A percentile compares a stretch with the other conserved stretches of the same genome.
These are phyloP conservation scores for Uropsilus gracilis DNA, from an alignment of 2,113 vertebrate genomes.

Conservation along the genomic window DNA sequence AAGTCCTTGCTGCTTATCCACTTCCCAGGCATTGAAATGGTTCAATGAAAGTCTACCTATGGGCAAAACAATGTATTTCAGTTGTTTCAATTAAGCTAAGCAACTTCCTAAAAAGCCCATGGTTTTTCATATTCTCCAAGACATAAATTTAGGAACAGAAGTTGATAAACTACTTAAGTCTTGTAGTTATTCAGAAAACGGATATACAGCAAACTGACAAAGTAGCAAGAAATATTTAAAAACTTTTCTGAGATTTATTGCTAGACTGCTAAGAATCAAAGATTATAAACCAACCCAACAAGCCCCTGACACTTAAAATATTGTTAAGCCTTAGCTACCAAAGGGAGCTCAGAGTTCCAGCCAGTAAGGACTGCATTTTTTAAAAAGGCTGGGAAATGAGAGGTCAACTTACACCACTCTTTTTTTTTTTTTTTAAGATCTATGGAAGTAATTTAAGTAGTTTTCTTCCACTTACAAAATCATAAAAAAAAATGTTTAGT, in stretches of 20 bases:
- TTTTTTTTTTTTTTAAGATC: background rate
- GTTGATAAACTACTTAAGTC: background rate
- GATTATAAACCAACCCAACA: background rate
- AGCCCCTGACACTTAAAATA: background rate
- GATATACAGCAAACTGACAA: background rate
- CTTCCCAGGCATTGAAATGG: background rate
- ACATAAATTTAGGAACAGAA: background rate
- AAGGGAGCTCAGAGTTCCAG: background rate
- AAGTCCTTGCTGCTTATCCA: slow-evolving; percentile 31
- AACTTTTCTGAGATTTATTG: background rate
- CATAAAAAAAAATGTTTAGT: background rate
- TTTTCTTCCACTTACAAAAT: slow-evolving; percentile 14
- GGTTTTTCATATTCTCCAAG: background rate
- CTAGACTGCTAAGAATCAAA: background rate
- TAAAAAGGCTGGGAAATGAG: background rate
- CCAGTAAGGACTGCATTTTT: background rate
- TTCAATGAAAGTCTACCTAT: background rate
- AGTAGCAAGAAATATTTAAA: background rate
- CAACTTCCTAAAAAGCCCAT: background rate
- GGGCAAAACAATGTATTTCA: background rate
- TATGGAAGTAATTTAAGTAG: slow-evolving; percentile 10
- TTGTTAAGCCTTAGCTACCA: background rate
- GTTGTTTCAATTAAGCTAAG: background rate
- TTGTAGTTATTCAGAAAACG: background rate
- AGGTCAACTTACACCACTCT: background rate